Conservation (phyloP, 2,888 invertebrate genomes). For the Dorcus parallelipipedus region DNA sequence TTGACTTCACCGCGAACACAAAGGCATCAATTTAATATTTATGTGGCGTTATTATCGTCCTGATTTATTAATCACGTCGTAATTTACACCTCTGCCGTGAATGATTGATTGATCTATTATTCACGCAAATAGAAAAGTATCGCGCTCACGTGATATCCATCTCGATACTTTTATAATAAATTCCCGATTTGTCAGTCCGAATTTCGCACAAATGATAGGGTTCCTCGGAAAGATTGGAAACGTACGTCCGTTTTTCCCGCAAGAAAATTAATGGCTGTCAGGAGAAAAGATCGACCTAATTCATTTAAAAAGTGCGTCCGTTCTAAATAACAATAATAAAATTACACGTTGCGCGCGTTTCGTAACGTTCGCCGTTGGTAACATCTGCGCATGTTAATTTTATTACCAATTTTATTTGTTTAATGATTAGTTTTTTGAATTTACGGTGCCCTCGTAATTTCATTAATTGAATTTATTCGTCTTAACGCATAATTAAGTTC, state of each 20-base stretch:
- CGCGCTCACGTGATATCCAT: background rate
- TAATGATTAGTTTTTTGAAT: background rate
- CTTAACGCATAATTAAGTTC: too few relatives aligned
- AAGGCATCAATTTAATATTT: conserved; percentile 32
- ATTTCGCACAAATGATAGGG: too few relatives aligned
- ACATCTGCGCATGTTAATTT: background rate
- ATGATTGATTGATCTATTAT: conserved; percentile 27
- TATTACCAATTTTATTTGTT: background rate
- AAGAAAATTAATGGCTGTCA: too few relatives aligned
- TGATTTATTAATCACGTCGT: conserved; percentile 37
- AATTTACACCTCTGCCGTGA: conserved; percentile 34
- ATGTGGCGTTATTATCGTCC: conserved; percentile 29
- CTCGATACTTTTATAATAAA: conserved; percentile 1
- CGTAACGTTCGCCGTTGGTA: background rate
- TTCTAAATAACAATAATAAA: too few relatives aligned
- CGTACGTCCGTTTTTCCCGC: too few relatives aligned
- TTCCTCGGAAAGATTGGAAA: too few relatives aligned
- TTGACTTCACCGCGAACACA: conserved; percentile 4
- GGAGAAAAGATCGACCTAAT: too few relatives aligned
- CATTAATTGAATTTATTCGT: too few relatives aligned
- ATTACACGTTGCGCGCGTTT: background rate
- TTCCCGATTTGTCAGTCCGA: too few relatives aligned
- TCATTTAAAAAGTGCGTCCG: too few relatives aligned
- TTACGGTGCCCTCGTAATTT: too few relatives aligned
- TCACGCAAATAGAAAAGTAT: background rate